These are phyloP conservation scores for Cyphomyrus plagiostoma DNA, from an alignment of 2,113 vertebrate genomes.

Conservation along the genomic window DNA sequence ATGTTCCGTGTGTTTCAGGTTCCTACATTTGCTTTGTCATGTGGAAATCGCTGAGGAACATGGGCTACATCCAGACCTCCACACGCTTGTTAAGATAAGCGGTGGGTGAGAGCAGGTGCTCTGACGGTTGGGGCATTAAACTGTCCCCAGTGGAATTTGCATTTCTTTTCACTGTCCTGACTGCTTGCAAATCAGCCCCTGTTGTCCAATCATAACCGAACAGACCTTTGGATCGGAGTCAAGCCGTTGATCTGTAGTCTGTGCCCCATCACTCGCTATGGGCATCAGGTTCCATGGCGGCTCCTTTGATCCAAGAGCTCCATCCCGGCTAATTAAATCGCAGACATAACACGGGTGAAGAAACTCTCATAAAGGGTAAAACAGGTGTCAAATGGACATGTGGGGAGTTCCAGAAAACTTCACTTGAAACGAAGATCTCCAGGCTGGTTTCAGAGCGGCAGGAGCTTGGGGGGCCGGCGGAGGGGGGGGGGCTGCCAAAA, in stretches of 20 bases:
- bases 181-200: neutral
- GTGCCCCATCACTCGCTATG: neutral
- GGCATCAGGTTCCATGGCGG: neutral
- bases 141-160: neutral
- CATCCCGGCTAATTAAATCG: slow-evolving; percentile 8
- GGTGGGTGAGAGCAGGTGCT: neutral
- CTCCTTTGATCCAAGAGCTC: neutral
- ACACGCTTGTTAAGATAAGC: neutral
- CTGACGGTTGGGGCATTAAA: neutral
- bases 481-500: slow-evolving; percentile 24
- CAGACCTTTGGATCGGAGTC: neutral
- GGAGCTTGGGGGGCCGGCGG: slow-evolving; percentile 11
- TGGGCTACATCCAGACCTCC: neutral
- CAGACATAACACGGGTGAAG: neutral
- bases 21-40: neutral
- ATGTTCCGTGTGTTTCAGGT: neutral
- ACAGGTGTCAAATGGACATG: neutral
- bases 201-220: neutral
- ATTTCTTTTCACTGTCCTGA: neutral
- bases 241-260: neutral
- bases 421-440: slow-evolving; percentile 41
- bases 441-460: slow-evolving; percentile 36
- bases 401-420: slow-evolving; percentile 28
- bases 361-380: slow-evolving; percentile 6
- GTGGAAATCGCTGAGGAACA: neutral